A percentile compares a stretch with the other conserved stretches of the same genome.
Conservation (phyloP, 2,888 invertebrate genomes). For the Gortyna flavago region DNA sequence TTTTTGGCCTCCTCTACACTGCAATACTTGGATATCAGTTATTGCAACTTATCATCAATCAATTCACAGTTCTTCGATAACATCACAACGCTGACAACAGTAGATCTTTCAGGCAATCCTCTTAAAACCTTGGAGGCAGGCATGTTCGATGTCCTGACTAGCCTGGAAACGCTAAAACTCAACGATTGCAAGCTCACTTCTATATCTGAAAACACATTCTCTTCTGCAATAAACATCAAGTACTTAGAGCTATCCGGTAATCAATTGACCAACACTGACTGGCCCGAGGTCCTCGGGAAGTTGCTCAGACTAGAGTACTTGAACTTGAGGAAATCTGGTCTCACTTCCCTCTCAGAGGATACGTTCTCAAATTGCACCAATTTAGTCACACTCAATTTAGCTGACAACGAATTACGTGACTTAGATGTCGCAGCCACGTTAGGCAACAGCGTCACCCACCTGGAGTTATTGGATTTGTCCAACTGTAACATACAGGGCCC, state of each 20-base stretch:
- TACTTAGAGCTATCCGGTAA: slow-evolving; percentile 92
- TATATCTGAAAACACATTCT: slow-evolving; percentile 90
- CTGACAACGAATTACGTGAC: slow-evolving; percentile 91
- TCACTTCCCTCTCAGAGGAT: slow-evolving; percentile 91
- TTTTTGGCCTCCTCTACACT: slow-evolving; percentile 92
- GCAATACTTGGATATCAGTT: slow-evolving; percentile 92
- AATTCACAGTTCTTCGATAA: slow-evolving; percentile 92
- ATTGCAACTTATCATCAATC: slow-evolving; percentile 90
- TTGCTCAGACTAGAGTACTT: slow-evolving; percentile 91
- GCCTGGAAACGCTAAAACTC: slow-evolving; percentile 91
- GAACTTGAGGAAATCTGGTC: slow-evolving; percentile 91
- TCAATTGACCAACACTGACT: slow-evolving; percentile 88
- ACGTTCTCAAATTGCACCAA: slow-evolving; percentile 92
- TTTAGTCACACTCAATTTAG: slow-evolving; percentile 91
- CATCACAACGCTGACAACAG: slow-evolving; percentile 91
- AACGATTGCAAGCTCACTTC: slow-evolving; percentile 91
- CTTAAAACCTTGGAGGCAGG: slow-evolving; percentile 89
- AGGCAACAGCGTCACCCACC: slow-evolving; percentile 91
- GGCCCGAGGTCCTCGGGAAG: slow-evolving; percentile 91
- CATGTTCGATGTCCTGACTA: slow-evolving; percentile 91
- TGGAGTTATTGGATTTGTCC: slow-evolving; percentile 92
- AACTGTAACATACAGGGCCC: slow-evolving; percentile 92
- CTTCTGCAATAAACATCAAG: slow-evolving; percentile 90
- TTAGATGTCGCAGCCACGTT: slow-evolving; percentile 91
- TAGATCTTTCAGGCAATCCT: slow-evolving; percentile 93